phyloP scores from a whole-genome alignment of 2,888 invertebrate genomes.

The Augiades crinisus region DNA sequence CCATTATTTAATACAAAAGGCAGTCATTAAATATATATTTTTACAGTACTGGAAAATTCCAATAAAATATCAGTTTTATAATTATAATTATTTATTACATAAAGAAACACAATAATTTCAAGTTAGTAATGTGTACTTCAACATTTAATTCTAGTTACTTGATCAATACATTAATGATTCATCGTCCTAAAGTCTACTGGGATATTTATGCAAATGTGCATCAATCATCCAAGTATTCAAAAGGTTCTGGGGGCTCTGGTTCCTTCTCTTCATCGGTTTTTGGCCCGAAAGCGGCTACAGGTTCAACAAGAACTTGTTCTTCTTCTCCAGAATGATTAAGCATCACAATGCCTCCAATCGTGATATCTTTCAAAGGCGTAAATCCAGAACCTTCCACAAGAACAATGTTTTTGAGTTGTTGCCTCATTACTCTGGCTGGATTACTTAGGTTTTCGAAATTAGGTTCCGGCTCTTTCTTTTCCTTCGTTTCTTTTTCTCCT shows the following conservation, averaged over 20 bases:
- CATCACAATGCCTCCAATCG: slow-evolving; percentile 98
- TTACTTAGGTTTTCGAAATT: slow-evolving; percentile 95
- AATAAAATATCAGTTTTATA: slow-evolving; percentile 5
- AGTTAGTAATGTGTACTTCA: slow-evolving; percentile 55
- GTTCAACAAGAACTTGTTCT: slow-evolving; percentile 94
- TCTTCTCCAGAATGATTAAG: slow-evolving; percentile 91
- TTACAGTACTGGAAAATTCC: no score
- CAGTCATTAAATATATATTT: not conserved
- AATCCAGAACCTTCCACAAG: slow-evolving; percentile 92
- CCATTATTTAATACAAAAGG: no score
- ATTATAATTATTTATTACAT: slow-evolving; percentile 34
- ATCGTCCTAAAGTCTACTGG: slow-evolving; percentile 45
- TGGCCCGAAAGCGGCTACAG: slow-evolving; percentile 94
- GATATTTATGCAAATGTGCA: slow-evolving; percentile 41
- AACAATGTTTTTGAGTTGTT: slow-evolving; percentile 90
- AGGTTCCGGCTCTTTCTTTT: slow-evolving; percentile 94
- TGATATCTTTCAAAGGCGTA: slow-evolving; percentile 93
- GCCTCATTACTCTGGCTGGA: slow-evolving; percentile 96
- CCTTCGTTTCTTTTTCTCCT: slow-evolving; percentile 60
- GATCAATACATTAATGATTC: slow-evolving; percentile 54
- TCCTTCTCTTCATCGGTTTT: slow-evolving; percentile 97
- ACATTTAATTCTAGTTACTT: slow-evolving; percentile 48
- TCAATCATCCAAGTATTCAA: slow-evolving; percentile 95
- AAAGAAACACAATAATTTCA: slow-evolving; percentile 53
- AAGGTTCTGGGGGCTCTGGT: slow-evolving; percentile 98